A percentile compares a stretch with the other conserved stretches of the same genome.
Evolutionary conservation across 1,140 invertebrate genomes (phyloP).

Genomic region (Hylyphantes graminicola): DNA sequence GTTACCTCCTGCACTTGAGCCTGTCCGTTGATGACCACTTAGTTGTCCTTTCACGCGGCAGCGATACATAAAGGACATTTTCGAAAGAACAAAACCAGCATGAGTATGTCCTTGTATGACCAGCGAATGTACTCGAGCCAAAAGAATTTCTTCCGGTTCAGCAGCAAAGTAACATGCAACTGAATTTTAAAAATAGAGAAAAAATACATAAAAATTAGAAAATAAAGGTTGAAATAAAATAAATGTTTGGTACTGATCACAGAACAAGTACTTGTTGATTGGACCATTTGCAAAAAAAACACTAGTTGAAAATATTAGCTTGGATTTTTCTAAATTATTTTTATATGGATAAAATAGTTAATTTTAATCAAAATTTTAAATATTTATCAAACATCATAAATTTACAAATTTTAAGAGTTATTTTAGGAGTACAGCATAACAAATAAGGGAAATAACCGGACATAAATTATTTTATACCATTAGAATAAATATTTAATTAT

Average conservation of each 20-base stretch:
- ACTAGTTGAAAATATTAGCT: no score
- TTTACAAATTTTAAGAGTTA: no score
- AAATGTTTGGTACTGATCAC: no score
- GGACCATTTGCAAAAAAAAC: no score
- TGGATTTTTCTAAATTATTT: no score
- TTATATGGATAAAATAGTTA: no score
- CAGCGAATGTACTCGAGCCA: slow-evolving; percentile 43
- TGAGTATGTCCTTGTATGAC: neutral
- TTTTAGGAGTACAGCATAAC: no score
- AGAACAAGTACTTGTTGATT: no score
- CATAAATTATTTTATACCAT: no score
- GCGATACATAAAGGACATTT: slow-evolving; percentile 34
- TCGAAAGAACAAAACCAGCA: slow-evolving; percentile 13
- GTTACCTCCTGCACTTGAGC: neutral
- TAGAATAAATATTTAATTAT: neutral
- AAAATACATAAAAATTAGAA: neutral
- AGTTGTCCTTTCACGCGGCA: slow-evolving; percentile 2
- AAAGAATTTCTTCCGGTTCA: slow-evolving; percentile 47
- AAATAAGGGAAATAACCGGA: no score
- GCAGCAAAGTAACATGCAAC: slow-evolving; percentile 29
- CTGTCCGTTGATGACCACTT: neutral
- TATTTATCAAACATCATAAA: no score
- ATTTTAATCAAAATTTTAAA: no score
- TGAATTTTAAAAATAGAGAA: slow-evolving; percentile 7
- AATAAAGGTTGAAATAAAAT: neutral